Evolutionary conservation across 2,113 vertebrate species (phyloP).

Genomic region (Hyperoodon ampullatus): DNA sequence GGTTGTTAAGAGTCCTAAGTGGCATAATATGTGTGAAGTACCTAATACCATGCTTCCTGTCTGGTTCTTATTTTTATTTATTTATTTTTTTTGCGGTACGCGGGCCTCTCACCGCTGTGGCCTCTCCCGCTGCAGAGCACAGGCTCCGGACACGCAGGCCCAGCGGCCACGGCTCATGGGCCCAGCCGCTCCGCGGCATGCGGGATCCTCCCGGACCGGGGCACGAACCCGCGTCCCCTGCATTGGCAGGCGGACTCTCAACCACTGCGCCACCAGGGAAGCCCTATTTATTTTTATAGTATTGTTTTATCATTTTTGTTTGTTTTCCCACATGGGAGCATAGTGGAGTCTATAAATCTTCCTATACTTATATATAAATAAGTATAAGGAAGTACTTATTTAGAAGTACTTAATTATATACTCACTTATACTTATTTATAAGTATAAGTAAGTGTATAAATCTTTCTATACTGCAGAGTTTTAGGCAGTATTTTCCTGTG

Average conservation of each 20-base stretch:
- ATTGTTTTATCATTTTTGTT: conserved; percentile 1
- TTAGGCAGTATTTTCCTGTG: background rate
- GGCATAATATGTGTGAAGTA: background rate
- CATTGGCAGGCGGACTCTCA: no score
- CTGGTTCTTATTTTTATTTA: background rate
- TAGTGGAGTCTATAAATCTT: conserved; percentile 18
- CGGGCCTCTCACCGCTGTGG: no score
- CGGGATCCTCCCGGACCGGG: no score
- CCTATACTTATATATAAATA: background rate
- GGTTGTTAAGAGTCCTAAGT: background rate
- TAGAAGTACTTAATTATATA: no score
- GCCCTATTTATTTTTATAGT: background rate
- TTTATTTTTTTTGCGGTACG: background rate
- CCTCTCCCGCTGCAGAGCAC: no score
- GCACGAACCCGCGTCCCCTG: no score
- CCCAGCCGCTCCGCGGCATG: no score
- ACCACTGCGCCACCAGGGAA: no score
- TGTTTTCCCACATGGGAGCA: background rate
- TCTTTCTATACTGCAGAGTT: background rate
- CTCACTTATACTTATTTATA: no score
- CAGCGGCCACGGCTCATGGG: no score
- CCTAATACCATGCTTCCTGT: background rate
- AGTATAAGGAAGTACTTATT: no score
- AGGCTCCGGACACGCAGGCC: no score
- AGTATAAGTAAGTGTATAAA: background rate